Evolutionary conservation across 2,113 vertebrate genomes (phyloP), one percentile per base, ranked within the genome.

Genomic region (Serinus canaria): DNA sequence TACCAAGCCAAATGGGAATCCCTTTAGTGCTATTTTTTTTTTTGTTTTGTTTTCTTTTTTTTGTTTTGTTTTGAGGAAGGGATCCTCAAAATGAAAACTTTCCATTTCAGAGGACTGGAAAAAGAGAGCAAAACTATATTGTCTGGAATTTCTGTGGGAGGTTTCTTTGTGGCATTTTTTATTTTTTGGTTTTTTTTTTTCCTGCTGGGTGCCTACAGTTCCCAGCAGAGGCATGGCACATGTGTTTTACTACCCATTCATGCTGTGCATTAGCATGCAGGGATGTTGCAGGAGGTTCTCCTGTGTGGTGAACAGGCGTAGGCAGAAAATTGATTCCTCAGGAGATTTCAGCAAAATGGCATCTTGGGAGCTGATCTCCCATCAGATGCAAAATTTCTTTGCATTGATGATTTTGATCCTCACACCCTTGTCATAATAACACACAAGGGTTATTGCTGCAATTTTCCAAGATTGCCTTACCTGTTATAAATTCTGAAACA

Each of bases 151-250:
- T 58, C 24, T 23, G 33, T 37, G 62, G 59, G 28, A 46, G 3
- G 0, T 6, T 37, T 44, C 11, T 53, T 24, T 25, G 2, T 24
- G 52, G 15, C 15, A 0, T 3, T 22, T 27, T 43, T 12, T 13
- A 30, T 3, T 2, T 27, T 43, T 12, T 13, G n/a, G 3, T 39
- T 39, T 19, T 14, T 21, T 39, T 4, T 31, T 30, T 53, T 8
- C 31, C 52, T 67, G 9, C 27, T 78, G 35, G 33, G 10, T 73
- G 24, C 23, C 27, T 64, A 0, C 23, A 55, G 31, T 53, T 80
- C 50, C 21, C 33, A 41, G 17, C 43, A 88, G 52, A 82, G 58
- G 23, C 53, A 25, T 4, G 46, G 58, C 55, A 64, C 46, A 25
- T 31, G 59, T 46, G 22, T 20, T 89, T 79, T 56, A 47, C 46